Conservation (phyloP, 2,888 invertebrate genomes). For the Drosophila seclusa region DNA sequence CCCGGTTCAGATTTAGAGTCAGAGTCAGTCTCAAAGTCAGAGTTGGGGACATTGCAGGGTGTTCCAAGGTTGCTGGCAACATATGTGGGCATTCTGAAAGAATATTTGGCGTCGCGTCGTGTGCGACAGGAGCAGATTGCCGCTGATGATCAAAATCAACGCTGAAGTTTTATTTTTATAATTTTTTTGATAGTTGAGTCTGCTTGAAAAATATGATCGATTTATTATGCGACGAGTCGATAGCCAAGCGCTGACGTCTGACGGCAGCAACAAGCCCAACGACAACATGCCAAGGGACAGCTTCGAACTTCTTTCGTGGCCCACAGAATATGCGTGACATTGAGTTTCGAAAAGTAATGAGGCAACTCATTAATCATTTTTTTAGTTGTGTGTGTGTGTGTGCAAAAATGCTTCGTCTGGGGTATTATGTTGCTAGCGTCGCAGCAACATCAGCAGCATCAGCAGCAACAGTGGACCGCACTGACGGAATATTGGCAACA, state of each 20-base stretch:
- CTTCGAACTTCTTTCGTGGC: constrained; percentile 39
- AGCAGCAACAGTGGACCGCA: constrained; percentile 27
- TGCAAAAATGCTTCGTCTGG: constrained; percentile 60
- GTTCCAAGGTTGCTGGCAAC: constrained; percentile 46
- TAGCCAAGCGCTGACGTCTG: constrained; percentile 14
- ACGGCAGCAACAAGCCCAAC: constrained; percentile 32
- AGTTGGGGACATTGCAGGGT: constrained; percentile 2
- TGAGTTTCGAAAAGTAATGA: constrained; percentile 83
- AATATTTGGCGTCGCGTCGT: constrained; percentile 43
- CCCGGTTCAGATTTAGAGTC: constrained; percentile 32
- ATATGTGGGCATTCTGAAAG: constrained; percentile 18
- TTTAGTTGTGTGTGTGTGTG: constrained; percentile 46
- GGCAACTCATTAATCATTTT: constrained; percentile 84
- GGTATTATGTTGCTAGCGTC: constrained; percentile 71
- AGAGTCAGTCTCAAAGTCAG: constrained; percentile 11
- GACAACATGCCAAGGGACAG: constrained; percentile 33
- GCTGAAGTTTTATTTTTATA: constrained; percentile 40
- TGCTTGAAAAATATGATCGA: constrained; percentile 78
- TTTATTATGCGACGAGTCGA: constrained; percentile 74
- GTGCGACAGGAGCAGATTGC: constrained; percentile 67
- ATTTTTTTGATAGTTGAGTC: constrained; percentile 62
- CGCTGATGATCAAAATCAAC: constrained; percentile 59
- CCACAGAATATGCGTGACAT: constrained; percentile 75
- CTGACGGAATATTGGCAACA: constrained; percentile 76
- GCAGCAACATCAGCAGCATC: constrained; percentile 29